These are phyloP conservation scores for Pristionchus entomophagus DNA, from an alignment of 2,888 invertebrate species.

Conservation along the genomic window DNA sequence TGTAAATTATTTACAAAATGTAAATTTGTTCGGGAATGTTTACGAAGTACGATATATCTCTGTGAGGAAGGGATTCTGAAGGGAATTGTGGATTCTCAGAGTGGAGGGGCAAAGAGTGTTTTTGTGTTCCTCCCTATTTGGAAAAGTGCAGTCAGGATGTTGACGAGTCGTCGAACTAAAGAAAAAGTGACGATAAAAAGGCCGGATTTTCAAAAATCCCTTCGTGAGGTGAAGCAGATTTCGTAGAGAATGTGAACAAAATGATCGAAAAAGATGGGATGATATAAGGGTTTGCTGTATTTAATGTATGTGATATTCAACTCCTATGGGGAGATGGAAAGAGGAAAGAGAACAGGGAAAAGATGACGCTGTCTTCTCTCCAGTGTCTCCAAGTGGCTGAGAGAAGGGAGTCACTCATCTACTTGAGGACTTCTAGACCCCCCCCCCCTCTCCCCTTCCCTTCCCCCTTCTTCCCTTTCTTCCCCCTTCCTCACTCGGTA, in stretches of 20 bases:
- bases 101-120: not conserved
- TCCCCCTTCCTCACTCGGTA: conserved; percentile 59
- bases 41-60: too few species aligned
- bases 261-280: too few species aligned
- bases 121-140: not conserved
- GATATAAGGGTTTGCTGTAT: too few species aligned
- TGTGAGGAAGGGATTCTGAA: too few species aligned
- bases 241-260: too few species aligned
- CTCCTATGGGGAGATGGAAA: not conserved
- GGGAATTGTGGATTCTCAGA: too few species aligned
- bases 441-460: conserved; percentile 48
- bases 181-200: not conserved
- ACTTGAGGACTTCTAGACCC: conserved; percentile 41
- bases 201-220: too few species aligned
- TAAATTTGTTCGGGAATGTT: too few species aligned
- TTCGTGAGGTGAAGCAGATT: too few species aligned
- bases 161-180: not conserved
- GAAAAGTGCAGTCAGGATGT: not conserved
- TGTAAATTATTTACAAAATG: too few species aligned
- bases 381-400: not conserved
- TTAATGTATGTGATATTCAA: too few species aligned
- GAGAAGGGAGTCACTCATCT: conserved; percentile 28
- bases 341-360: not conserved
- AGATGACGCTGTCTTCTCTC: not conserved
- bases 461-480: conserved; percentile 50